Conservation (phyloP, 2,888 invertebrate genomes). For the Chloromyia formosa region DNA sequence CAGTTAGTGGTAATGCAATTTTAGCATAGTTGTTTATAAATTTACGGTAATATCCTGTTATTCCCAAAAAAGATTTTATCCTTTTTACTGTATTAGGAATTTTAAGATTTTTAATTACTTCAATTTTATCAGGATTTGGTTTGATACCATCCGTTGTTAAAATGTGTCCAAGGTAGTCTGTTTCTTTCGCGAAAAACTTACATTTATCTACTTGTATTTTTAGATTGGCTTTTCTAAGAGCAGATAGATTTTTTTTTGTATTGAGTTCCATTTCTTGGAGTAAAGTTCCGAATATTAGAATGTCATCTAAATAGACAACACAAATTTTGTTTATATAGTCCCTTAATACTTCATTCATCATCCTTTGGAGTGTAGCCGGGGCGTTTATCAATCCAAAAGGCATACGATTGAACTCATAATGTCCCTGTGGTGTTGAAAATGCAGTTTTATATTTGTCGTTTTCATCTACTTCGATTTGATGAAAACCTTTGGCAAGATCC, state of each 20-base stretch:
- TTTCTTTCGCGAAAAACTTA: neutral
- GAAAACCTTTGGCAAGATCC: neutral
- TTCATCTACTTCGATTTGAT: neutral
- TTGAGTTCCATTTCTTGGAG: neutral
- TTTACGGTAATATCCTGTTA: slow-evolving; percentile 20
- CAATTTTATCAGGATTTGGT: slow-evolving; percentile 8
- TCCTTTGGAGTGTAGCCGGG: neutral
- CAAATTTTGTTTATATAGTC: neutral
- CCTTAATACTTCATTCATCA: neutral
- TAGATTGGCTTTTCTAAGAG: neutral
- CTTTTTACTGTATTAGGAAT: neutral
- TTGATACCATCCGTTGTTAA: neutral
- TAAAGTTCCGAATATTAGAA: neutral
- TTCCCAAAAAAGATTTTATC: slow-evolving; percentile 6
- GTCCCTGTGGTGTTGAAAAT: neutral
- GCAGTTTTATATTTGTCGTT: neutral
- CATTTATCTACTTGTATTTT: neutral
- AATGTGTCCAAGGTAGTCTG: neutral
- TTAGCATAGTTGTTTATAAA: slow-evolving; percentile 24
- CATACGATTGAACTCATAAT: neutral
- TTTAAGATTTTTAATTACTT: neutral
- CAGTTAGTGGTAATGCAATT: slow-evolving; percentile 18
- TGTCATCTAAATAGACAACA: neutral
- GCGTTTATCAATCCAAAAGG: neutral
- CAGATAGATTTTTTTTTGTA: neutral